Base-by-base conservation (phyloP, 1,140 invertebrate genomes). In the Lasioglossum albipes region DNA sequence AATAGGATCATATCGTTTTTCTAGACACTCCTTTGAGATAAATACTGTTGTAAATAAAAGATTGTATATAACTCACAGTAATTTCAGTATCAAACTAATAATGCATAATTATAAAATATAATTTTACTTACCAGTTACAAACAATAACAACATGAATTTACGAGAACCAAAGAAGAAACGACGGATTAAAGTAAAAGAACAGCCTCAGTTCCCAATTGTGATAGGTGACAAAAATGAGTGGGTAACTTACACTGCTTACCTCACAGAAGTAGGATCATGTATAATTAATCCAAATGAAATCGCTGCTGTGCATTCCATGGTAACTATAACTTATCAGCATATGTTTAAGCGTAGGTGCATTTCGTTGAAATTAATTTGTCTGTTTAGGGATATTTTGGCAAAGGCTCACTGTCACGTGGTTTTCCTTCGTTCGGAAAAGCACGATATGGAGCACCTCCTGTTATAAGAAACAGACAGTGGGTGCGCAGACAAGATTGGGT, bases 361-460 rank as follows among this genome's bases (percentile, higher is more conserved):
- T n/a, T 22, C 36, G 31, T 64, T 22, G n/a, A 52, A 22, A 45
- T 66, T 66, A 52, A 59, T 45, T 45, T 42, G 80, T 74, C 64
- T 82, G 83, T 83, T 27, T 64, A 94, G 93, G 96, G 96, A 13
- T 96, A 94, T 90, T 97, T 96, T 93, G 96, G 96, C 2, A 96
- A 96, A 94, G 96, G 96, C 49, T 95, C 94, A 52, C 88, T 94
- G 16, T 96, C 95, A 0, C 93, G 95, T 61, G 94, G 95, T 54
- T 94, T 93, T 83, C 96, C 96, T 49, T 90, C 90, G 42, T 93
- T 93, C 85, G 90, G 92, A 18, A 92, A 93, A 87, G 75, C 84
- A 61, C 89, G 83, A 65, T 91, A 90, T 62, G 91, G 91, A 69
- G 85, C 89, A 59, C 94, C 94, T 36, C 90, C 91, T 52, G 90